Evolutionary conservation across 2,113 vertebrate species (phyloP).

Genomic region (Beaufortia kweichowensis): DNA sequence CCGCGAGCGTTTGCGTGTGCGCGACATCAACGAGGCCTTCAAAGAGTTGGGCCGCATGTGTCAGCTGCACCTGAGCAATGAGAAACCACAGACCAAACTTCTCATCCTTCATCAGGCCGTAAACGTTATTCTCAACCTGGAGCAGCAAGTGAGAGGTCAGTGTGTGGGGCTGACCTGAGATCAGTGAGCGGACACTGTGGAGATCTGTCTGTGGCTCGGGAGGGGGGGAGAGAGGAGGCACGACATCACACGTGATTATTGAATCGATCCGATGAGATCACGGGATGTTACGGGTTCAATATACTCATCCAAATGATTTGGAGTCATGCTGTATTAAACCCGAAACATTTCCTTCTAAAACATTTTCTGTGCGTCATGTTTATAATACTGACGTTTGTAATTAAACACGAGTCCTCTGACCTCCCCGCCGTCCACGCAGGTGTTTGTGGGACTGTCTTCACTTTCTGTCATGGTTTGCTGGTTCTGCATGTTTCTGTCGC

Average conservation of each 20-base stretch:
- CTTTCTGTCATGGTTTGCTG: constrained; percentile 28
- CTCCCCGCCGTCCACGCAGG: constrained; percentile 6
- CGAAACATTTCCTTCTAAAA: too few species aligned
- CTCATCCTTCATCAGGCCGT: constrained; percentile 98
- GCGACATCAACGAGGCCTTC: constrained; percentile 99
- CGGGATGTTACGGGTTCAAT: too few species aligned
- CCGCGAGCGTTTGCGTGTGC: constrained; percentile 92
- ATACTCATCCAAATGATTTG: too few species aligned
- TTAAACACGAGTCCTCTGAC: not conserved
- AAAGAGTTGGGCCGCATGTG: constrained; percentile 98
- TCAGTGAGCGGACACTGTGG: constrained; percentile 59
- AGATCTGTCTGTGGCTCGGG: constrained; percentile 47
- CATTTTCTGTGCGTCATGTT: too few species aligned
- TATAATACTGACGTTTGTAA: too few species aligned
- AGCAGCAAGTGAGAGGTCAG: constrained; percentile 99
- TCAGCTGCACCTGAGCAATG: constrained; percentile 95
- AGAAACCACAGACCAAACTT: constrained; percentile 99
- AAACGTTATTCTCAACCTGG: constrained; percentile 97
- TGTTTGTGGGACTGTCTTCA: constrained; percentile 48
- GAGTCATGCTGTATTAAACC: too few species aligned
- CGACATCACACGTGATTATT: not conserved
- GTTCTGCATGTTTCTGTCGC: constrained; percentile 25
- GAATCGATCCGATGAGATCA: too few species aligned
- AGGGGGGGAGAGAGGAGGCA: not conserved
- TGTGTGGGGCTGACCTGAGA: constrained; percentile 72